A percentile compares a stretch with the other conserved stretches of the same genome.
Conservation (phyloP, 1,140 invertebrate genomes). For the Microplitis mediator region DNA sequence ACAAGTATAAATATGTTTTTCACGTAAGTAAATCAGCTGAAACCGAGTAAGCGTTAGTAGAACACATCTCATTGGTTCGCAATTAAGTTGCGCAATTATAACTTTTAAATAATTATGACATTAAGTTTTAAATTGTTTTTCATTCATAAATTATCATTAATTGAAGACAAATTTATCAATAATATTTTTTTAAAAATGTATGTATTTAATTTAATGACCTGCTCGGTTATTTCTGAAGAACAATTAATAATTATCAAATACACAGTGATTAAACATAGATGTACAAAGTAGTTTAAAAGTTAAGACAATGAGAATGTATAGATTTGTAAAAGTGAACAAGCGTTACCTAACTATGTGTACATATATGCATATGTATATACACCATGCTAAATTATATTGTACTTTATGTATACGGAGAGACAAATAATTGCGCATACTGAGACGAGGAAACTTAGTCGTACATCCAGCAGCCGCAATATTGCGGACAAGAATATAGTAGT, state of each 20-base stretch:
- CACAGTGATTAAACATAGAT: background rate
- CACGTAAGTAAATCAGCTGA: no score
- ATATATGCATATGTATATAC: background rate
- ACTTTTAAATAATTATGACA: no score
- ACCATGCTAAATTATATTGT: background rate
- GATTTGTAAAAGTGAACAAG: background rate
- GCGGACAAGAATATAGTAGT: background rate
- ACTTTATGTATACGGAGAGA: background rate
- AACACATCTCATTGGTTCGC: no score
- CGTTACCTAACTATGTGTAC: background rate
- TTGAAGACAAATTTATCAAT: no score
- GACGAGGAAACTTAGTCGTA: conserved; percentile 22
- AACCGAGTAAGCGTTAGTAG: no score
- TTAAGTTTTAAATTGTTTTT: no score
- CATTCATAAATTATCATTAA: no score
- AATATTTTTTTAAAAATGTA: no score
- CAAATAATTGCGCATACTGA: conserved; percentile 21
- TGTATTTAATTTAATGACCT: no score
- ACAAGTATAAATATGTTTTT: no score
- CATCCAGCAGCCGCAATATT: conserved; percentile 13
- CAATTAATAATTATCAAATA: background rate
- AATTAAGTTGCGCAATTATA: no score
- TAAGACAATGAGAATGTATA: background rate
- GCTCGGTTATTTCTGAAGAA: no score
- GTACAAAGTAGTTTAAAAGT: background rate